Evolutionary conservation across 2,888 invertebrate species (phyloP).

Genomic region (Tubiluchus corallicola): DNA sequence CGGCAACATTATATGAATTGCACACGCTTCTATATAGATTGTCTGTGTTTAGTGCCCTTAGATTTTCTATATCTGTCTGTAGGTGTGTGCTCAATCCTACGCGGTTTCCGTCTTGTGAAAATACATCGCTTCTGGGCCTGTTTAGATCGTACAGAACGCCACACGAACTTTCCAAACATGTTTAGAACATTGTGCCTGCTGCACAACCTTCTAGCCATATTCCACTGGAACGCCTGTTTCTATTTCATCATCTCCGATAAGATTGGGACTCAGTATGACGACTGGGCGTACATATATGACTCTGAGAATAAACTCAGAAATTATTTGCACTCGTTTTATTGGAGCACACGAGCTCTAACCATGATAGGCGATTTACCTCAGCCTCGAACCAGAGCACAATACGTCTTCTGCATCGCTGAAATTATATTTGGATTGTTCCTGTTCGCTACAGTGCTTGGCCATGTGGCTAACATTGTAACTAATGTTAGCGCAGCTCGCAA

Average conservation of each 20-base stretch:
- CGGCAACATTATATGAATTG: slow-evolving; percentile 95
- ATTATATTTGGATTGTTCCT: slow-evolving; percentile 79
- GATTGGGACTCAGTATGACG: slow-evolving; percentile 61
- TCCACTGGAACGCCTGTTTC: slow-evolving; percentile 99
- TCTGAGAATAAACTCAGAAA: slow-evolving; percentile 61
- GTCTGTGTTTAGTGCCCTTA: slow-evolving; percentile 85
- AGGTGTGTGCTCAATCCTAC: slow-evolving; percentile 75
- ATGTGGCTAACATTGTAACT: slow-evolving; percentile 94
- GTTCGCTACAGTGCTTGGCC: slow-evolving; percentile 87
- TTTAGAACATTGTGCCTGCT: slow-evolving; percentile 32
- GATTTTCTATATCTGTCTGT: slow-evolving; percentile 96
- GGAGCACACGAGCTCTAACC: slow-evolving; percentile 88
- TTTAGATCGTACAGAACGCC: slow-evolving; percentile 91
- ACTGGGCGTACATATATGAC: slow-evolving; percentile 15
- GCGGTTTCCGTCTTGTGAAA: slow-evolving; percentile 87
- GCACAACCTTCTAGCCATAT: slow-evolving; percentile 89
- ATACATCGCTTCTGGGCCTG: slow-evolving; percentile 97
- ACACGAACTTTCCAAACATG: slow-evolving; percentile 95
- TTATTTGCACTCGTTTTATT: slow-evolving; percentile 93
- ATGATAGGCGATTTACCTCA: slow-evolving; percentile 81
- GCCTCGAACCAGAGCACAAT: slow-evolving; percentile 81
- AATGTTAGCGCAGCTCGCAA: slow-evolving; percentile 90
- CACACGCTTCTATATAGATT: slow-evolving; percentile 94
- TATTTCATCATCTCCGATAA: slow-evolving; percentile 92
- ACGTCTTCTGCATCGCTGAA: slow-evolving; percentile 84